These are phyloP conservation scores for Piscicola geometra DNA, from an alignment of 2,888 invertebrate species.

Conservation along the genomic window DNA sequence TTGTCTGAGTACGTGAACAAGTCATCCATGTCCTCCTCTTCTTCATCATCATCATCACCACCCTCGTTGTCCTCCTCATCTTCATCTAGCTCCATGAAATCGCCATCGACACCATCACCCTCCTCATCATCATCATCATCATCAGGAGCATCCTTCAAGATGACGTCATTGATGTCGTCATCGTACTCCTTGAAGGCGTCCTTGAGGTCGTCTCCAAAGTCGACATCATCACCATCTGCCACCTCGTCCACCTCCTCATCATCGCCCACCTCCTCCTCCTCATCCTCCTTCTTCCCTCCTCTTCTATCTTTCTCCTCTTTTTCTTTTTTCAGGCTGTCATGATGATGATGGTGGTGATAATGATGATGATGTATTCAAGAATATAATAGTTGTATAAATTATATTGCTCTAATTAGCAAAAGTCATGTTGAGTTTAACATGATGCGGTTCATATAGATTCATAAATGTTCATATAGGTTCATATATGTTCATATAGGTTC, in stretches of 20 bases:
- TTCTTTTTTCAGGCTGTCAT: too few relatives aligned
- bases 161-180: slow-evolving; percentile 23
- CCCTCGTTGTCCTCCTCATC: not conserved
- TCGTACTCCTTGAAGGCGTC: slow-evolving; percentile 28
- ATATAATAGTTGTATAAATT: too few relatives aligned
- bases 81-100: not conserved
- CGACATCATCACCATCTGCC: slow-evolving; percentile 28
- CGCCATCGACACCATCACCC: not conserved
- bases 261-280: slow-evolving; percentile 18
- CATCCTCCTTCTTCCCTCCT: not conserved
- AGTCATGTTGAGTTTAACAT: too few relatives aligned
- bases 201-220: slow-evolving; percentile 29
- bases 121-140: slow-evolving; percentile 21
- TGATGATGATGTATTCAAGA: too few relatives aligned
- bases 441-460: too few relatives aligned
- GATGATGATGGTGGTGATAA: too few relatives aligned
- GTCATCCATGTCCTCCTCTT: not conserved
- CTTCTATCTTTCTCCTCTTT: not conserved
- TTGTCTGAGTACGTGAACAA: slow-evolving; percentile 13
- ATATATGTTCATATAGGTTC: too few relatives aligned
- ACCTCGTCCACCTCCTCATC: slow-evolving; percentile 28
- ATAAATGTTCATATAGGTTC: too few relatives aligned
- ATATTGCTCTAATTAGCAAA: too few relatives aligned
- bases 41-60: not conserved
- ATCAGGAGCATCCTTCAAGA: not conserved